These are phyloP conservation scores for Epirrhoe alternata DNA, from an alignment of 2,888 invertebrate species.

Conservation along the genomic window DNA sequence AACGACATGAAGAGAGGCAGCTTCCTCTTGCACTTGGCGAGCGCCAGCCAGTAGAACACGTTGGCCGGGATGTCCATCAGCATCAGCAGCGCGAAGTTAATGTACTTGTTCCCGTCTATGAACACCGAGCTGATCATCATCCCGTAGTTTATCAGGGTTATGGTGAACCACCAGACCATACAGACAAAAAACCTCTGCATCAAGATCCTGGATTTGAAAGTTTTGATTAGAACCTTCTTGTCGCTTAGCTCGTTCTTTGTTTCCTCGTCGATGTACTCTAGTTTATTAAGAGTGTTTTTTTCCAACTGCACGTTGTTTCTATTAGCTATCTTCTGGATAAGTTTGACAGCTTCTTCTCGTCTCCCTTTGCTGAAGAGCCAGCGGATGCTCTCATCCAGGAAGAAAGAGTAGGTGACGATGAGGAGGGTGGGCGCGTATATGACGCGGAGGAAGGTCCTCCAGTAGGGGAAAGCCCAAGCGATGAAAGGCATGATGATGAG, in stretches of 20 bases:
- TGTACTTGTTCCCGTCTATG: constrained; percentile 76
- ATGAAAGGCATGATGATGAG: constrained; percentile 75
- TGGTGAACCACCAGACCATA: constrained; percentile 80
- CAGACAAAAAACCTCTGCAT: constrained; percentile 75
- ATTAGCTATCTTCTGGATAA: constrained; percentile 73
- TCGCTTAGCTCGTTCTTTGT: constrained; percentile 57
- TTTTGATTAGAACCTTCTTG: constrained; percentile 66
- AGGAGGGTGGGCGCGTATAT: constrained; percentile 76
- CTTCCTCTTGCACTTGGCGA: constrained; percentile 71
- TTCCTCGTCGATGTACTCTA: constrained; percentile 69
- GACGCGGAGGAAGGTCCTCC: constrained; percentile 73
- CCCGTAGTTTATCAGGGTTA: constrained; percentile 79
- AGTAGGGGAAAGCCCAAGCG: constrained; percentile 76
- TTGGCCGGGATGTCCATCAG: constrained; percentile 79
- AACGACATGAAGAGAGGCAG: constrained; percentile 69
- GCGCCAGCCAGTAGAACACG: constrained; percentile 74
- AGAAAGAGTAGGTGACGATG: constrained; percentile 70
- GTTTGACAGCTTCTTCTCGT: constrained; percentile 59
- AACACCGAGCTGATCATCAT: constrained; percentile 81
- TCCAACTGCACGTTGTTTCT: constrained; percentile 67
- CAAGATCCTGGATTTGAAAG: constrained; percentile 74
- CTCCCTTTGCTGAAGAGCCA: constrained; percentile 79
- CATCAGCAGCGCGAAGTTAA: constrained; percentile 77
- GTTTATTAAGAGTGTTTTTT: constrained; percentile 56
- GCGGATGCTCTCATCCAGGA: constrained; percentile 76